Percentiles rank a stretch among this genome's conserved stretches.
Evolutionary conservation across 2,888 invertebrate genomes (phyloP).

Genomic region (Campopleginae sp.): DNA sequence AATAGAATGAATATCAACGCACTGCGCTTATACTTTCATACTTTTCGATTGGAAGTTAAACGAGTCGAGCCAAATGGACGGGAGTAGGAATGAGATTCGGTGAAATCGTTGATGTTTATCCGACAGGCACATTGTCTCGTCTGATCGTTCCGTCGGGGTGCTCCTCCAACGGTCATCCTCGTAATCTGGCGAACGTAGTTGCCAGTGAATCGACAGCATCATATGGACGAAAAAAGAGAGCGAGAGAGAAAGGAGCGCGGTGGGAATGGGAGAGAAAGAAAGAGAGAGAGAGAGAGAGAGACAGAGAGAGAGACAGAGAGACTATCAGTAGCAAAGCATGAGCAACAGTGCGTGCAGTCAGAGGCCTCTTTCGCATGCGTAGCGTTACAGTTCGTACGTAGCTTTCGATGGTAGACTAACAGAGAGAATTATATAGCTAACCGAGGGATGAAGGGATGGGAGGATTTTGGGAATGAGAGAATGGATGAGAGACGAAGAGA

Average conservation of each 20-base stretch:
- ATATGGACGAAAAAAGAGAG: conserved; percentile 10
- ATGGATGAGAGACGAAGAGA: conserved; percentile 36
- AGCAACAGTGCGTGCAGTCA: conserved; percentile 63
- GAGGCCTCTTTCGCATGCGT: conserved; percentile 78
- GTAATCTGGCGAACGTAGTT: conserved; percentile 70
- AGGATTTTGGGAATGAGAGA: conserved; percentile 15
- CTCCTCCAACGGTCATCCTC: conserved; percentile 60
- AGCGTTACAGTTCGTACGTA: conserved; percentile 73
- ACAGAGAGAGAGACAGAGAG: conserved; percentile 6
- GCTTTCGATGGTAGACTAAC: conserved; percentile 48
- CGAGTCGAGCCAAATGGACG: background rate
- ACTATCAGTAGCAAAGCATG: conserved; percentile 34
- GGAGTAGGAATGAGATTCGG: conserved; percentile 8
- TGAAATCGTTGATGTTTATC: conserved; percentile 54
- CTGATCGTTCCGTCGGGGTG: conserved; percentile 53
- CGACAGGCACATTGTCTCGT: conserved; percentile 54
- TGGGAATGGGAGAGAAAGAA: conserved; percentile 1
- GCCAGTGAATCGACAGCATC: conserved; percentile 25
- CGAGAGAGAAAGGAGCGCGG: conserved; percentile 3
- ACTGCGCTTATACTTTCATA: background rate
- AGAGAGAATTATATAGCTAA: conserved; percentile 61
- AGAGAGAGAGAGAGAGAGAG: conserved; percentile 6
- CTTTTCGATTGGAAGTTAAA: background rate
- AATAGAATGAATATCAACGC: background rate
- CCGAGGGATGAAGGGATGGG: conserved; percentile 9